Evolutionary conservation across 2,888 invertebrate species (phyloP), one percentile per base, ranked within the genome.

Genomic region (Sialis fuliginosa): DNA sequence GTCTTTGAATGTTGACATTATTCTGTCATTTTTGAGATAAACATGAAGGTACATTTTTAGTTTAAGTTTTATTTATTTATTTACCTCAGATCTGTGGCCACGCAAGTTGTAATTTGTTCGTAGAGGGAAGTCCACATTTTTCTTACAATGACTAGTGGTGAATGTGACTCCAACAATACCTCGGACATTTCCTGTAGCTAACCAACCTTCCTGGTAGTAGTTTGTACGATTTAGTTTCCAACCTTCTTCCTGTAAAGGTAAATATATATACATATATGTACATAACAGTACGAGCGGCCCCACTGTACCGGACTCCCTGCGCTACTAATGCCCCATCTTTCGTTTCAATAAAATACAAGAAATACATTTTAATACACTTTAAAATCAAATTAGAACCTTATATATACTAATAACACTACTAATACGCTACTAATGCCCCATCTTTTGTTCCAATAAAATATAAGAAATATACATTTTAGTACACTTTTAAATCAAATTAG

Each of bases 121-220:
- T 47, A 83, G 70, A 4, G 95, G 95, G 62, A 86, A 75, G 61
- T 88, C 88, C 57, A 85, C 79, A 56, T 83, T 83, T 56, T 85
- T 84, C 57, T 84, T 79, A 68, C 88, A 89, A 65, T 92, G 90
- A 52, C 91, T 90, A 43, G 93, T 88, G 48, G 95, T 95, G 67
- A 92, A 95, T 48, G 95, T 96, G 46, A 93, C 92, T 48, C 96
- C 95, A 48, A 95, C 91, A 55, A 95, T 84, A 39, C 95, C 92
- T 56, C 90, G 77, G 50, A 88, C 82, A 66, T 95, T 96, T 55
- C 93, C 95, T 42, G 90, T 90, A 51, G 95, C 92, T 60, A 96
- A 70, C 96, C 96, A 96, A 44, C 95, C 96, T 67, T 96, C 95
- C 69, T 93, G 91, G 63, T 93, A 93, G 67, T 93, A 95, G 71